phyloP scores from a whole-genome alignment of 2,113 vertebrate species.

The Telmatochromis bifrenatus region DNA sequence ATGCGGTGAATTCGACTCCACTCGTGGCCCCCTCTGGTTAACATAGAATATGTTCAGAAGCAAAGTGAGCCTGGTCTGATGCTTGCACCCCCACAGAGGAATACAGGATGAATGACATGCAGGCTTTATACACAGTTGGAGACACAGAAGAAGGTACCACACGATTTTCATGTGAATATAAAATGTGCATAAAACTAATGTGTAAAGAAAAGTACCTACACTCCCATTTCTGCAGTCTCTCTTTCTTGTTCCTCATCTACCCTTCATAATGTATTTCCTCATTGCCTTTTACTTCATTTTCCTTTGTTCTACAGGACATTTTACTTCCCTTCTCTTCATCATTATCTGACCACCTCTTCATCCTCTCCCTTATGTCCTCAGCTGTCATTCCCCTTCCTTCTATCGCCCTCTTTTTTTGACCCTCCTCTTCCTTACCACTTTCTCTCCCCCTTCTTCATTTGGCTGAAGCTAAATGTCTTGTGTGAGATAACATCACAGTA shows the following conservation, averaged over 20 bases:
- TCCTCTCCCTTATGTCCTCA: neutral
- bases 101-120: neutral
- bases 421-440: neutral
- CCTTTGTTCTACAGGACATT: neutral
- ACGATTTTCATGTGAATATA: neutral
- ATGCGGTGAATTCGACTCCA: neutral
- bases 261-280: neutral
- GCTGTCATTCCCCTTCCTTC: neutral
- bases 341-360: neutral
- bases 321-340: neutral
- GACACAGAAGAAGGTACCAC: neutral
- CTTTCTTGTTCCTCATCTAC: neutral
- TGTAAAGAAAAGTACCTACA: neutral
- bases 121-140: neutral
- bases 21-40: neutral
- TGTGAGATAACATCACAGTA: slow-evolving; percentile 67
- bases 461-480: slow-evolving; percentile 63
- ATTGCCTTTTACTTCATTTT: fast-evolving
- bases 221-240: neutral
- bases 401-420: neutral
- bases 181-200: neutral
- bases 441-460: slow-evolving; percentile 24
- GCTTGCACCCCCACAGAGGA: neutral
- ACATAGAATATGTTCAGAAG: neutral
- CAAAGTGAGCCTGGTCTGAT: neutral